Evolutionary conservation across 1,140 invertebrate genomes (phyloP).

Genomic region (Centruroides vittatus): DNA sequence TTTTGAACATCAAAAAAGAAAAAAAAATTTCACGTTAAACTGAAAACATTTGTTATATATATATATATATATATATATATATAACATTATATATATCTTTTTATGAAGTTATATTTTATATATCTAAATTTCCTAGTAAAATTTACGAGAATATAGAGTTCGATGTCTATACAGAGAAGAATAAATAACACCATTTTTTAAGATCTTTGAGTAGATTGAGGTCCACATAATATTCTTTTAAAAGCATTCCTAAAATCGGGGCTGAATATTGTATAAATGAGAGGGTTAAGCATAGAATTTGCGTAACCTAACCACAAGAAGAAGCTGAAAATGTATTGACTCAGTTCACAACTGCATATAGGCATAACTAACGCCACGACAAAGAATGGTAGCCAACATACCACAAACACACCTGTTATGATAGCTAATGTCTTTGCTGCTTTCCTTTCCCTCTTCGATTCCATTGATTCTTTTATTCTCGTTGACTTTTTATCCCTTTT

Average conservation of each 20-base stretch:
- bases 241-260: constrained; percentile 19
- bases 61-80: too few species aligned
- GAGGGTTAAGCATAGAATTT: constrained; percentile 77
- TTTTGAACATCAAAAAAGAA: too few species aligned
- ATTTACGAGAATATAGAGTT: too few species aligned
- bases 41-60: too few species aligned
- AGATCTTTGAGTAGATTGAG: too few species aligned
- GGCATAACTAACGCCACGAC: constrained; percentile 73
- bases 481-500: background rate
- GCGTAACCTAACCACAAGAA: constrained; percentile 81
- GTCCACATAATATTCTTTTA: background rate
- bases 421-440: constrained; percentile 86
- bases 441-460: constrained; percentile 71
- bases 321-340: constrained; percentile 57
- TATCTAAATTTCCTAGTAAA: too few species aligned
- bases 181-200: too few species aligned
- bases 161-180: too few species aligned
- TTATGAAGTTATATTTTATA: too few species aligned
- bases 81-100: too few species aligned
- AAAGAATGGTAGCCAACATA: constrained; percentile 90
- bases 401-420: constrained; percentile 79
- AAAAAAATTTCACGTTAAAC: too few species aligned
- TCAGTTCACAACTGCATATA: constrained; percentile 60
- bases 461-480: constrained; percentile 52
- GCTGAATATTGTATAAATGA: constrained; percentile 59